Evolutionary conservation across 2,888 invertebrate genomes (phyloP), one percentile per base, ranked within the genome.

Genomic region (Sminthurides aquaticus): DNA sequence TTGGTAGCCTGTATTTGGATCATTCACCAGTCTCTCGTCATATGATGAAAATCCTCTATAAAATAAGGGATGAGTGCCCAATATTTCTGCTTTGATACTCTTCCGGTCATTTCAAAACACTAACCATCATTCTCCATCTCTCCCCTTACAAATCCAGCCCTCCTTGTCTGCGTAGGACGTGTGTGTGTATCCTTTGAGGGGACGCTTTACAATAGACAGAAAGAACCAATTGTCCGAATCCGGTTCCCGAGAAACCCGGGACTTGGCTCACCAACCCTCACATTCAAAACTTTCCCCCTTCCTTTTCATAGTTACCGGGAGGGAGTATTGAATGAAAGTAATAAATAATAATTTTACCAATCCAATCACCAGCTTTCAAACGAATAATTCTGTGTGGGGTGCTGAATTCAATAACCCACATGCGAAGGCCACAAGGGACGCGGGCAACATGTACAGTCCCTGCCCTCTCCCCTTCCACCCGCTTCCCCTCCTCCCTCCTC

Each of bases 261-360:
- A n/a, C n/a, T n/a, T n/a, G n/a, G n/a, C n/a, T n/a, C n/a, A n/a
- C n/a, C n/a, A n/a, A n/a, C n/a, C n/a, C n/a, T n/a, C n/a, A n/a
- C n/a, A n/a, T n/a, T n/a, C n/a, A n/a, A n/a, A 34, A 15, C 43
- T 34, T 15, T 34, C 43, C 43, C 43, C 43, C 43, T 34, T 15
- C 43, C 43, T 15, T 34, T 15, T 5, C 43, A 34, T 5, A 11
- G 43, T 34, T 34, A 34, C n/a, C n/a, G n/a, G 67, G 67, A n/a
- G n/a, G n/a, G 52, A 15, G 20, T 52, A 70, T 71, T 70, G 70
- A 70, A 71, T 71, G 66, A 65, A 66, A 68, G 71, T 70, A 70
- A 71, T 70, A 70, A 71, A 71, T 71, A 71, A 69, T 70, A 70
- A 70, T 70, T 70, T 67, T 66, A 69, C 69, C 64, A 71, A 70